Percentiles rank a stretch among this genome's conserved stretches.
These are phyloP conservation scores for Caenorhabditis sinica DNA, from an alignment of 2,888 invertebrate genomes.

Conservation along the genomic window DNA sequence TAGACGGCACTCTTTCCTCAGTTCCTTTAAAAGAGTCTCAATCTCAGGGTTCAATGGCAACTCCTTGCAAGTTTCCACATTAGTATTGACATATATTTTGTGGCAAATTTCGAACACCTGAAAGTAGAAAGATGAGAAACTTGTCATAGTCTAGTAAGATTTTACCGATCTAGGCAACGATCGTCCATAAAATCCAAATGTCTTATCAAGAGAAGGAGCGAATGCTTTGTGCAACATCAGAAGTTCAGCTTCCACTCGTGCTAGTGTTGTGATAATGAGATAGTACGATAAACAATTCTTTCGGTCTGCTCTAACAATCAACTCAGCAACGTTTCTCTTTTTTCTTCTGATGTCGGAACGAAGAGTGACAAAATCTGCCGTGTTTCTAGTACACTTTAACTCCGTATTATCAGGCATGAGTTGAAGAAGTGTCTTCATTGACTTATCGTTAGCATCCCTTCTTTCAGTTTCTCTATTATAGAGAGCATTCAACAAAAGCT, in stretches of 20 bases:
- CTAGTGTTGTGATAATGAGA: neutral
- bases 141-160: neutral
- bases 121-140: neutral
- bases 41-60: neutral
- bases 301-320: neutral
- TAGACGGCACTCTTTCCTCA: neutral
- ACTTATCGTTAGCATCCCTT: neutral
- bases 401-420: neutral
- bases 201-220: slow-evolving; percentile 12
- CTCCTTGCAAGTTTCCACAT: neutral
- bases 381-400: neutral
- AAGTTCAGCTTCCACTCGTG: slow-evolving; percentile 21
- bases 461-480: neutral
- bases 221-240: slow-evolving; percentile 22
- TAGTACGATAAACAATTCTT: neutral
- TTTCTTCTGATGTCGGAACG: slow-evolving; percentile 29
- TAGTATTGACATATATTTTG: neutral
- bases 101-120: neutral
- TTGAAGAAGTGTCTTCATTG: neutral
- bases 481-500: neutral
- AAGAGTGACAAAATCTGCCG: neutral
- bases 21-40: neutral
- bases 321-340: slow-evolving; percentile 17
- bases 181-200: slow-evolving; percentile 35
- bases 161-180: slow-evolving; percentile 3